Evolutionary conservation across 1,140 invertebrate genomes (phyloP).

Genomic region (Leucophenga varia): DNA sequence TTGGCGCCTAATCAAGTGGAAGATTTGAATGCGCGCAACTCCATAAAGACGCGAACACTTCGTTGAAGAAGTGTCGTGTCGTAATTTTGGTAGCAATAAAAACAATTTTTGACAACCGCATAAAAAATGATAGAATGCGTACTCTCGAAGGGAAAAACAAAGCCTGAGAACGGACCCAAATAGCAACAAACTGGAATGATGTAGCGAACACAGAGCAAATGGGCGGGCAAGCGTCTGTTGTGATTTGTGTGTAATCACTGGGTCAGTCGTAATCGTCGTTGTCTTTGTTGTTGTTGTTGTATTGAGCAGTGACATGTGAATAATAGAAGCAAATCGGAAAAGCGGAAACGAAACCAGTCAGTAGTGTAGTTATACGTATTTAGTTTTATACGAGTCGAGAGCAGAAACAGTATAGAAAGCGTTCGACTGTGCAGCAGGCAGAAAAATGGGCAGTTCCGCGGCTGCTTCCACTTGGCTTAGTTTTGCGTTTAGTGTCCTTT

Average conservation of each 20-base stretch:
- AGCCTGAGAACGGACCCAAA: too few relatives aligned
- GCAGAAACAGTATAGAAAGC: conserved; percentile 1
- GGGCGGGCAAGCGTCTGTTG: conserved; percentile 48
- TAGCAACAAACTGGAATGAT: too few relatives aligned
- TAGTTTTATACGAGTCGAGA: too few relatives aligned
- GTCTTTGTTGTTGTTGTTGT: too few relatives aligned
- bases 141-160: too few relatives aligned
- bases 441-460: conserved; percentile 34
- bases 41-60: conserved; percentile 2
- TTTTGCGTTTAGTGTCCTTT: too few relatives aligned
- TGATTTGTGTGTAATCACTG: conserved; percentile 24
- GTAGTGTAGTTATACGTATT: too few relatives aligned
- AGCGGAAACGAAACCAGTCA: too few relatives aligned
- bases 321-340: too few relatives aligned
- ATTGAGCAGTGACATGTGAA: too few relatives aligned
- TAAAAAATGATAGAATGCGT: conserved; percentile 15
- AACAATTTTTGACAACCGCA: conserved; percentile 51
- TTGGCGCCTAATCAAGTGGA: conserved; percentile 54
- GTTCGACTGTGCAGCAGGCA: conserved; percentile 27
- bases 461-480: conserved; percentile 10
- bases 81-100: conserved; percentile 54
- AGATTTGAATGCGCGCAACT: conserved; percentile 52
- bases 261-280: not conserved
- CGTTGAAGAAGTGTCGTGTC: conserved; percentile 44
- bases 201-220: too few relatives aligned